Conservation (phyloP, 2,888 invertebrate genomes). For the Nephrotoma flavescens region DNA sequence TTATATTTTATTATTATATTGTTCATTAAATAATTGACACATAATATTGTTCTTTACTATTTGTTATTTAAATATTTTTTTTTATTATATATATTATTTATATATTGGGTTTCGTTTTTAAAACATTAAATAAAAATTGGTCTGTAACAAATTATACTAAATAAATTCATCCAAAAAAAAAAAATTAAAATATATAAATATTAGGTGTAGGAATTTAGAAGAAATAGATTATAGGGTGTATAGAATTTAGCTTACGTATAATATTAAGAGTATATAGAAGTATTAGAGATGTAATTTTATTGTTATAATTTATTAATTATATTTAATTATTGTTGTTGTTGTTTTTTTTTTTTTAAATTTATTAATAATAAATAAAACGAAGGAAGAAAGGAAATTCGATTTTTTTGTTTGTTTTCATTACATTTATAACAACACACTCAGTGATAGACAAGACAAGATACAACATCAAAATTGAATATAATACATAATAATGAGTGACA, state of each 20-base stretch:
- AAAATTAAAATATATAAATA: background rate
- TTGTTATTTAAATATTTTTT: background rate
- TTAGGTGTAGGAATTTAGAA: background rate
- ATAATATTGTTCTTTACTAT: background rate
- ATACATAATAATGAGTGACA: background rate
- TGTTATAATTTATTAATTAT: background rate
- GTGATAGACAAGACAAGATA: slow-evolving; percentile 3
- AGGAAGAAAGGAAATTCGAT: background rate
- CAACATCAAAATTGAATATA: background rate
- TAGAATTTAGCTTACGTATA: background rate
- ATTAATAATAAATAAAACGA: background rate
- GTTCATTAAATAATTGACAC: background rate
- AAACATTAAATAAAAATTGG: background rate
- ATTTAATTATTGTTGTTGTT: background rate
- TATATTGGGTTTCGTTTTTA: background rate
- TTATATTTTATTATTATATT: background rate
- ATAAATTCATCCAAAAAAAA: background rate
- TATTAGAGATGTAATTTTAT: background rate
- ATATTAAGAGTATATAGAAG: background rate
- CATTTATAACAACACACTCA: background rate
- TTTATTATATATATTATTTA: background rate
- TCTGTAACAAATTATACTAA: background rate
- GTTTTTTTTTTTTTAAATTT: background rate
- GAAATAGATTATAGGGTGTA: background rate
- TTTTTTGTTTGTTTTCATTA: background rate